Evolutionary conservation across 2,113 vertebrate genomes (phyloP), one percentile per base, ranked within the genome.

Genomic region (Epinephelus lanceolatus): DNA sequence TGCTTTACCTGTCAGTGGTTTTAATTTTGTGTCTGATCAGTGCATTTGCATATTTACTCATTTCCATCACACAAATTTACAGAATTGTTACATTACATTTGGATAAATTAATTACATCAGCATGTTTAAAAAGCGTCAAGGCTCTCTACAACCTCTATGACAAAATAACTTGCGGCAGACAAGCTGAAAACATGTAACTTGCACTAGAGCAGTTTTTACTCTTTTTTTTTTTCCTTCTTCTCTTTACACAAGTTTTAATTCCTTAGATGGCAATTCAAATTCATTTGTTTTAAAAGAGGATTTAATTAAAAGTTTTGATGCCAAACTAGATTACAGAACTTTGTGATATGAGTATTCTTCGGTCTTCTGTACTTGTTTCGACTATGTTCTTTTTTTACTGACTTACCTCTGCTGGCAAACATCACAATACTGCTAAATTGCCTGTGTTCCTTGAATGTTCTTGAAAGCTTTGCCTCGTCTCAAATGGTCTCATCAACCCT

Each of bases 391-490:
- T 14, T 69, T 84, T 76, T 56, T 53, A 84, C 33, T 49, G 59
- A 74, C 53, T 73, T 62, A 47, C 14, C 18, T 61, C 74, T 67
- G 17, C 52, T 57, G 56, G 66, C 75, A 84, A 66, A 84, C 53
- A 83, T 71, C 59, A 69, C 30, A 86, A 27, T 52, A 53, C 19
- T 33, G 65, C 13, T 18, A 33, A 79, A 77, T 78, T 57, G 19
- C 56, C 53, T 56, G 33, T 57, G 70, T 71, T 59, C 37, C 69
- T 47, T 37, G 42, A 80, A 80, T 84, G 62, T 81, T 86, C 33
- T 76, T 90, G 53, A 88, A 82, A 91, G 67, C 69, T 75, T 67
- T 80, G 70, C 73, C 65, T 68, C 52, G 52, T 90, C 83, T 92
- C 73, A 88, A 82, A 87, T 71, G 76, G 69, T 47, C 84, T 86